These are phyloP conservation scores for Caenorhabditis sp. DNA, from an alignment of 2,888 invertebrate species.

Conservation along the genomic window DNA sequence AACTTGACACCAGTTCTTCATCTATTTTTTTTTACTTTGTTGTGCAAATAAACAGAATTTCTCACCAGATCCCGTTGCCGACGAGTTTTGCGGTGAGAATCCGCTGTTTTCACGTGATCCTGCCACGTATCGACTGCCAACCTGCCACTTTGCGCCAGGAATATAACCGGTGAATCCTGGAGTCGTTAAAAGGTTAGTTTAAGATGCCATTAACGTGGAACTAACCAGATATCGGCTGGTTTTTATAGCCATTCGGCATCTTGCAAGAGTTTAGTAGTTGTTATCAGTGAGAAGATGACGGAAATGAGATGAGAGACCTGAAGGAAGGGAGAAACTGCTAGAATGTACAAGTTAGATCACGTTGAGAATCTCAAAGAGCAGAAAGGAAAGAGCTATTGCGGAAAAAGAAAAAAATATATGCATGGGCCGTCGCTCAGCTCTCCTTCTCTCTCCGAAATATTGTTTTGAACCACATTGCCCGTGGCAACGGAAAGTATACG, in stretches of 20 bases:
- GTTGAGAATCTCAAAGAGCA: conserved; percentile 35
- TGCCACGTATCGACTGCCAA: conserved; percentile 62
- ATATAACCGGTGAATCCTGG: conserved; percentile 69
- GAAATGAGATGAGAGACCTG: conserved; percentile 22
- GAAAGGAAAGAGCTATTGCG: not conserved
- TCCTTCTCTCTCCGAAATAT: conserved; percentile 18
- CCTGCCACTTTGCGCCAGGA: conserved; percentile 69
- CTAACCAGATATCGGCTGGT: conserved; percentile 55
- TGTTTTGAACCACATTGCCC: conserved; percentile 58
- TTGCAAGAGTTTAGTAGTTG: not conserved
- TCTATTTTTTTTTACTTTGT: not conserved
- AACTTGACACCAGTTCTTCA: conserved; percentile 19
- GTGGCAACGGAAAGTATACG: conserved; percentile 52
- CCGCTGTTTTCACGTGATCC: conserved; percentile 48
- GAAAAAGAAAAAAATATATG: conserved; percentile 27
- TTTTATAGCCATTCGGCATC: conserved; percentile 52
- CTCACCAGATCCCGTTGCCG: conserved; percentile 25
- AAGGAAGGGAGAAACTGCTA: no score
- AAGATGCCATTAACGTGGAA: not conserved
- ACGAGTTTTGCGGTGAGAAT: conserved; percentile 12
- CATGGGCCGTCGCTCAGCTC: conserved; percentile 9
- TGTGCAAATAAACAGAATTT: conserved; percentile 5
- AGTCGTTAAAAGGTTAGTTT: conserved; percentile 26
- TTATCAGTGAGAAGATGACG: not conserved
- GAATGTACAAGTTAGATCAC: not conserved